Percentiles rank a stretch among this genome's conserved stretches.
These are phyloP conservation scores for Eulithis prunata DNA, from an alignment of 2,888 invertebrate genomes.

Conservation along the genomic window DNA sequence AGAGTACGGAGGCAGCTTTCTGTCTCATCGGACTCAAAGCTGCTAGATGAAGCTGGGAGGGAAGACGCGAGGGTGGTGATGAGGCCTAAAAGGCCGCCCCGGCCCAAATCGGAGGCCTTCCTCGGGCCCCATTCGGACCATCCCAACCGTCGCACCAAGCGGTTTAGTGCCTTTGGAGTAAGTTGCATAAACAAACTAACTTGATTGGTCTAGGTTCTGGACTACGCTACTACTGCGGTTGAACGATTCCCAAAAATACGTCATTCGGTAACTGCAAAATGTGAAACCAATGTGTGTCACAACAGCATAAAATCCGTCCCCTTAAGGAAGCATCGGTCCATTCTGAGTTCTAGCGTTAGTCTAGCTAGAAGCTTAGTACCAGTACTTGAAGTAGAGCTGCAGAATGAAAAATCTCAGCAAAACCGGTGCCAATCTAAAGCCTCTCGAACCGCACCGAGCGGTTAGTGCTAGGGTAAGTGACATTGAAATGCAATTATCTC, in stretches of 20 bases:
- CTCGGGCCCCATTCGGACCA: conserved; percentile 88
- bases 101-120: conserved; percentile 98
- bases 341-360: too few relatives aligned
- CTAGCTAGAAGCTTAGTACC: too few relatives aligned
- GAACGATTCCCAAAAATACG: too few relatives aligned
- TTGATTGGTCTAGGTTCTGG: neutral
- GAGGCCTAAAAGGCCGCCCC: conserved; percentile 95
- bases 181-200: conserved; percentile 61
- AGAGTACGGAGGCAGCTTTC: conserved; percentile 95
- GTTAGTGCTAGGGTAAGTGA: conserved; percentile 31
- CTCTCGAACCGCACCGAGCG: conserved; percentile 13
- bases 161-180: conserved; percentile 98
- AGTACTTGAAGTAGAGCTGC: neutral
- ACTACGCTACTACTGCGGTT: too few relatives aligned
- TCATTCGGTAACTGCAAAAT: too few relatives aligned
- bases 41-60: conserved; percentile 94
- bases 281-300: too few relatives aligned
- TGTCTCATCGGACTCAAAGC: conserved; percentile 96
- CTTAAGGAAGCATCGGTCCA: too few relatives aligned
- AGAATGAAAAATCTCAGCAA: conserved; percentile 6
- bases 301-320: too few relatives aligned
- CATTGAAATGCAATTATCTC: conserved; percentile 37
- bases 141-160: conserved; percentile 93
- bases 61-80: conserved; percentile 95
- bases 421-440: conserved; percentile 2